Conservation (phyloP, 2,888 invertebrate species). For the Phanerotoma sp. region DNA sequence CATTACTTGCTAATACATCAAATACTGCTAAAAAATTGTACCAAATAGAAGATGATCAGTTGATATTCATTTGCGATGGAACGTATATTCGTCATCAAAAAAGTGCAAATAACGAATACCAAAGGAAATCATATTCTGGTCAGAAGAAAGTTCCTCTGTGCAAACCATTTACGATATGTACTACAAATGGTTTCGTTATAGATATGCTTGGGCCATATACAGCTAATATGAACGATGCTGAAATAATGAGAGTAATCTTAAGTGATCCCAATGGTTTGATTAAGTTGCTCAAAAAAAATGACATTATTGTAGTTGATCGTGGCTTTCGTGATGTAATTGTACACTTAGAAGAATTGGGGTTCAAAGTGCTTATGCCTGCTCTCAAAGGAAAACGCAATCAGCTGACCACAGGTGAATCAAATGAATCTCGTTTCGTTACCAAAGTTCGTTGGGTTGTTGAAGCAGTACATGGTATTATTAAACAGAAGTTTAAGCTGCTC, state of each 20-base stretch:
- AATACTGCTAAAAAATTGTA: constrained; percentile 8
- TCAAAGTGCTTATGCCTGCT: constrained; percentile 22
- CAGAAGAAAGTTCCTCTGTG: constrained; percentile 9
- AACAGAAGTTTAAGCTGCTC: constrained; percentile 23
- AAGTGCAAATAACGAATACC: constrained; percentile 29
- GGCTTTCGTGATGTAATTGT: constrained; percentile 18
- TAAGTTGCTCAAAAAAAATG: constrained; percentile 10
- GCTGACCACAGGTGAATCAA: constrained; percentile 25
- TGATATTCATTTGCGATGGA: constrained; percentile 29
- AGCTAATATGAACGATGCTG: constrained; percentile 10
- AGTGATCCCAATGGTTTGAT: constrained; percentile 17
- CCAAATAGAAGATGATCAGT: constrained; percentile 4
- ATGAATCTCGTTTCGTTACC: constrained; percentile 31
- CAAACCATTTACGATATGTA: constrained; percentile 1
- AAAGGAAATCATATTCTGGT: constrained; percentile 4
- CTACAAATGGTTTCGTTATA: not conserved
- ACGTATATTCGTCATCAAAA: constrained; percentile 32
- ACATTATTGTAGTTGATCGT: constrained; percentile 20
- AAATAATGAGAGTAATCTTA: constrained; percentile 17
- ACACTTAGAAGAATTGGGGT: constrained; percentile 17
- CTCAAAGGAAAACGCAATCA: constrained; percentile 20
- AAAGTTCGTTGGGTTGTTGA: constrained; percentile 35
- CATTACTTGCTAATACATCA: constrained; percentile 8
- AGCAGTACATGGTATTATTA: constrained; percentile 28
- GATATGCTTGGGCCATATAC: constrained; percentile 9